Evolutionary conservation across 2,888 invertebrate species (phyloP), one percentile per base, ranked within the genome.

Genomic region (Troilus luridus): DNA sequence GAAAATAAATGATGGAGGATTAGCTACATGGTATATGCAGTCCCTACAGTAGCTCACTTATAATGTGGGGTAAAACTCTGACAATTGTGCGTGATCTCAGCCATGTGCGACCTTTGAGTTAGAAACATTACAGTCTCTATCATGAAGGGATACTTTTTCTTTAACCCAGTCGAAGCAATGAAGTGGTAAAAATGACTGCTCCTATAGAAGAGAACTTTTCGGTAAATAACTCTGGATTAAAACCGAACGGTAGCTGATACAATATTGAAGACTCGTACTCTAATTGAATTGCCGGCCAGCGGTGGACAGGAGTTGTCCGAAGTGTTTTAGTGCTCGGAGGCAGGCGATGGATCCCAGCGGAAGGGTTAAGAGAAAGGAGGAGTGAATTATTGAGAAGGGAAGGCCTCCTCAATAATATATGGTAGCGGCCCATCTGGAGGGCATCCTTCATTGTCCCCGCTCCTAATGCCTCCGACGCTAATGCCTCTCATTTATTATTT

Each of bases 401-500:
- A 81, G 56, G 56, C 14, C 19, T 54, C 21, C 81, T 81, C 81
- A 85, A 85, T 85, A 85, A 85, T 85, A 85, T 85, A 85, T 85
- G 12, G 56, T n/a, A 58, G 5, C n/a, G 56, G 12, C 56, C 85
- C 54, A 56, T 58, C 56, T 54, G 85, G 21, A 41, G 85, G 81
- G 56, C 85, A 85, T 85, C 85, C 56, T 56, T 85, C 85, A 85
- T 85, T 85, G 85, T 85, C 11, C 6, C 85, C 85, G 85, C n/a
- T 58, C 85, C 81, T 81, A 81, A 81, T 81, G 54, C 54, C 54
- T 54, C 24, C 0, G 11, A 21, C 56, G 54, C 56, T 85, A 85
- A 85, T 85, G 85, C 56, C 85, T 56, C 89, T 89, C 89, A 89
- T 89, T 64, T 89, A 64, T 89, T 89, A 89, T 89, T 89, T 89